Percentiles rank a stretch among this genome's conserved stretches.
phyloP scores from a whole-genome alignment of 2,797 vertebrate species.

The Pelochelys cantorii region DNA sequence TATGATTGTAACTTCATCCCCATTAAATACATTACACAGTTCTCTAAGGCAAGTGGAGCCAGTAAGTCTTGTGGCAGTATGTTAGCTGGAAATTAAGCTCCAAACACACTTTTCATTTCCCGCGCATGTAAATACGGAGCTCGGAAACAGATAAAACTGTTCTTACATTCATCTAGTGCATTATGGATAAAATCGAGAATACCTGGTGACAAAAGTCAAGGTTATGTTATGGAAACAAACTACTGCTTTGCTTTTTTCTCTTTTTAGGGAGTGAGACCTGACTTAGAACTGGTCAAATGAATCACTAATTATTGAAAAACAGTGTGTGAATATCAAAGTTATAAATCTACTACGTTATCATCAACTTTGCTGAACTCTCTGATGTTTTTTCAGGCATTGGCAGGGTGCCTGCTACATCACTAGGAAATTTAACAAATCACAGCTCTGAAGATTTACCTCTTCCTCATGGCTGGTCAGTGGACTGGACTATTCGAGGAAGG shows the following conservation, averaged over 20 bases:
- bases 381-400: conserved; percentile 86
- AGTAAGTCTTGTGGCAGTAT: not conserved
- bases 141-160: not conserved
- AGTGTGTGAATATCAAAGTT: not conserved
- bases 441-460: conserved; percentile 93
- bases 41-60: not conserved
- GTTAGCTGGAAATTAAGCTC: not conserved
- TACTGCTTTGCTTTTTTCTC: not conserved
- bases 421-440: conserved; percentile 94
- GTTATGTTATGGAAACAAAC: not conserved
- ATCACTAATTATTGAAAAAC: not conserved
- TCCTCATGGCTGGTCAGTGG: conserved; percentile 95
- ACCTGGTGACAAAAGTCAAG: not conserved
- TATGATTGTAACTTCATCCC: not conserved
- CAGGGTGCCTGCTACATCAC: conserved; percentile 94
- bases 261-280: not conserved
- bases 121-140: too few species aligned
- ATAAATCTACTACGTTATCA: not conserved
- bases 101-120: not conserved
- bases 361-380: not conserved
- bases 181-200: not conserved
- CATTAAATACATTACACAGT: fast-evolving
- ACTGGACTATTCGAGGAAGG: conserved; percentile 98
- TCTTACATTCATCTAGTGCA: not conserved
- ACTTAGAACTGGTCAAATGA: not conserved